phyloP scores from a whole-genome alignment of 2,888 invertebrate species.

The Cerastis rubricosa region DNA sequence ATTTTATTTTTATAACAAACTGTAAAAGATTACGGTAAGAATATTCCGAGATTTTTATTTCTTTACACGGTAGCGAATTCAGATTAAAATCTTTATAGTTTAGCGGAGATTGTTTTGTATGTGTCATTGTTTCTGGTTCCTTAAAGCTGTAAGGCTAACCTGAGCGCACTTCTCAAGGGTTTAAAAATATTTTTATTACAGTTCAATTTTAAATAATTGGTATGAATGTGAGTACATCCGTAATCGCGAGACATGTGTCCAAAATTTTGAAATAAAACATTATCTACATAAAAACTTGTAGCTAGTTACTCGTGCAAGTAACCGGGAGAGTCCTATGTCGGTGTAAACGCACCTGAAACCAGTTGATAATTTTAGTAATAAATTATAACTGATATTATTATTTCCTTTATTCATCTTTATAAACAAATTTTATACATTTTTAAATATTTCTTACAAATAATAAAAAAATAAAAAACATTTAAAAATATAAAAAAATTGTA shows the following conservation, averaged over 20 bases:
- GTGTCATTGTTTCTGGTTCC: conserved; percentile 40
- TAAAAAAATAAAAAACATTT: too few species aligned
- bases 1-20: conserved; percentile 62
- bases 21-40: conserved; percentile 66
- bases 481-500: too few species aligned
- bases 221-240: conserved; percentile 9
- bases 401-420: too few species aligned
- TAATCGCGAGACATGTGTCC: not conserved
- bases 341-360: conserved; percentile 7
- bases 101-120: conserved; percentile 42
- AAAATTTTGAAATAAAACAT: not conserved
- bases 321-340: not conserved
- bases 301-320: conserved; percentile 34
- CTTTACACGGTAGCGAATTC: conserved; percentile 62
- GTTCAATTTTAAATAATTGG: conserved; percentile 13
- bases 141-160: conserved; percentile 7
- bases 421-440: too few species aligned
- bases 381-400: not conserved
- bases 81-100: conserved; percentile 64
- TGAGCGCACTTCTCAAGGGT: conserved; percentile 29
- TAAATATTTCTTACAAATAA: too few species aligned
- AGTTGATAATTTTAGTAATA: not conserved
- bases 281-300: not conserved
- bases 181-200: conserved; percentile 1
- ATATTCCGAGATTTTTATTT: conserved; percentile 58